phyloP scores from a whole-genome alignment of 2,797 vertebrate genomes.

The Perodicticus potto region DNA sequence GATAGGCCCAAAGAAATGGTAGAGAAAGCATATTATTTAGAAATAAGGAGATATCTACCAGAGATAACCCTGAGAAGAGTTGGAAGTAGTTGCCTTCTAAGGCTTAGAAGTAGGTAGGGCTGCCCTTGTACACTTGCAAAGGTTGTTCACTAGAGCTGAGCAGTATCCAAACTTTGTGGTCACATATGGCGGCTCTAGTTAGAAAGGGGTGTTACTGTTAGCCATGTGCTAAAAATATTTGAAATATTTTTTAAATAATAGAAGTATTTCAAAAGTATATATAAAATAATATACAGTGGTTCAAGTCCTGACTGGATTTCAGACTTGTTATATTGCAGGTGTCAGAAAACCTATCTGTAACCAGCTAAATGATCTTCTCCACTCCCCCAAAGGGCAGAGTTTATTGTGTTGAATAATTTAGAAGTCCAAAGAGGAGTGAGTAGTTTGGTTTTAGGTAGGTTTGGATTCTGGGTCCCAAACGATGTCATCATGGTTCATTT shows the following conservation, averaged over 20 bases:
- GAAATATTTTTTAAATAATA: neutral
- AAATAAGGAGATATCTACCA: too few species aligned
- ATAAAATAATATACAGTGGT: neutral
- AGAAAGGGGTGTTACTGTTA: neutral
- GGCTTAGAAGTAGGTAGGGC: neutral
- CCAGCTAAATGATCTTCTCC: neutral
- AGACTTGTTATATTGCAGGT: neutral
- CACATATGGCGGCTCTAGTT: neutral
- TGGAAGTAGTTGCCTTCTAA: neutral
- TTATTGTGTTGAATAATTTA: neutral
- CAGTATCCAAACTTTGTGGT: neutral
- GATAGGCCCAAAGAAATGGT: neutral
- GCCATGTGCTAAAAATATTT: neutral
- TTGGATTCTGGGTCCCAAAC: neutral
- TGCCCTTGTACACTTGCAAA: neutral
- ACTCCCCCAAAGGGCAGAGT: too few species aligned
- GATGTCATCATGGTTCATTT: neutral
- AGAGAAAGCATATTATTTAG: neutral
- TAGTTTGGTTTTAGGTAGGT: neutral
- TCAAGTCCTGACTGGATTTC: neutral
- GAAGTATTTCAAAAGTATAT: neutral
- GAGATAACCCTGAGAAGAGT: neutral
- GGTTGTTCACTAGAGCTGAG: neutral
- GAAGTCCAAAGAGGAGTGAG: neutral
- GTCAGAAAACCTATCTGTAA: neutral